phyloP scores from a whole-genome alignment of 2,113 vertebrate genomes.

The Donacobius atricapilla region DNA sequence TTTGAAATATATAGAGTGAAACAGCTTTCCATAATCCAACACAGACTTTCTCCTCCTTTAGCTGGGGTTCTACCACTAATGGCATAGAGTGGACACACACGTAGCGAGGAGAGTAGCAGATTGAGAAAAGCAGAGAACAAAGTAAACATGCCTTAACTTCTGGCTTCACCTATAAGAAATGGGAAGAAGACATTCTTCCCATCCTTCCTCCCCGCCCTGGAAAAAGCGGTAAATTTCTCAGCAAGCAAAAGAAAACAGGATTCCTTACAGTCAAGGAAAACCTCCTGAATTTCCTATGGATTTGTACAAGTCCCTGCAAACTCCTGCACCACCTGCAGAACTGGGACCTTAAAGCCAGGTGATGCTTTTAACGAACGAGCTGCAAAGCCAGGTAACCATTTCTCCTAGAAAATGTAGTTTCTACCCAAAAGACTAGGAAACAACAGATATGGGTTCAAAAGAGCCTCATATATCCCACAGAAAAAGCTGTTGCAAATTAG shows the following conservation, averaged over 20 bases:
- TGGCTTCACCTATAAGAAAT: conserved; percentile 4
- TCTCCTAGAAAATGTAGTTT: background rate
- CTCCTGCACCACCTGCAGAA: background rate
- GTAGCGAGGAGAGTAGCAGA: conserved; percentile 47
- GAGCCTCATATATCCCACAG: background rate
- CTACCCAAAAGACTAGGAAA: background rate
- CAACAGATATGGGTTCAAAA: background rate
- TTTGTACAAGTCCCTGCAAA: background rate
- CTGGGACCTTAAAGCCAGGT: background rate
- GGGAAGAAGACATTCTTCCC: conserved; percentile 14
- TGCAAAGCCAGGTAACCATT: background rate
- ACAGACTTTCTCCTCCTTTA: conserved; percentile 61
- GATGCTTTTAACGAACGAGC: background rate
- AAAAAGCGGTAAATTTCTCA: background rate
- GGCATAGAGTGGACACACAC: conserved; percentile 49
- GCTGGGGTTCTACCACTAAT: conserved; percentile 54
- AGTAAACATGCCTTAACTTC: conserved; percentile 48
- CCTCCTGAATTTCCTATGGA: background rate
- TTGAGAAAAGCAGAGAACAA: conserved; percentile 63
- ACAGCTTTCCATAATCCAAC: conserved; percentile 62
- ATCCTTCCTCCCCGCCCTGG: background rate
- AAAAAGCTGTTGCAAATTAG: background rate
- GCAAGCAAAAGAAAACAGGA: background rate
- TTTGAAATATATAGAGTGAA: conserved; percentile 57
- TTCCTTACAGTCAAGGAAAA: background rate